These are phyloP conservation scores for Drosophila mojavensis DNA, from an alignment of 1,140 invertebrate genomes.

Conservation along the genomic window DNA sequence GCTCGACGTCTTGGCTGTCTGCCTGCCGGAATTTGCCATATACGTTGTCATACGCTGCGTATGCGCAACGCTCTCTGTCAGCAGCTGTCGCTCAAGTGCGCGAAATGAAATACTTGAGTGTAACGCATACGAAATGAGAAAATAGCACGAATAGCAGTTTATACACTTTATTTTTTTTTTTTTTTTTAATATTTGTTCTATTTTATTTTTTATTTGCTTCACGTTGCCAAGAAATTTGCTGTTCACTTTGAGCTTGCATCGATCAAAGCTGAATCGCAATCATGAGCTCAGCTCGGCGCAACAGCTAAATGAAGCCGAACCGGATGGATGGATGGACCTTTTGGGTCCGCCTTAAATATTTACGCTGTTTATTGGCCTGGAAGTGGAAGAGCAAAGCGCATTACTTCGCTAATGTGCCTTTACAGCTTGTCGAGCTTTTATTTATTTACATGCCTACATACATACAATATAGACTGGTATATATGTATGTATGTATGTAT, in stretches of 20 bases:
- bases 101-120: constrained; percentile 9
- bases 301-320: not conserved
- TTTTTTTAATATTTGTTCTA: too few species aligned
- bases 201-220: too few species aligned
- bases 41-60: constrained; percentile 48
- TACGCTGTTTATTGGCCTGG: constrained; percentile 8
- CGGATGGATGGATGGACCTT: too few species aligned
- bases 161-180: not conserved
- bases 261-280: not conserved
- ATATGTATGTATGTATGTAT: too few species aligned
- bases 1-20: not conserved
- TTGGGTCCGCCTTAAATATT: constrained; percentile 1
- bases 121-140: constrained; percentile 1
- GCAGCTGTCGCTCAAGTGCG: constrained; percentile 17
- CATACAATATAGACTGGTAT: too few species aligned
- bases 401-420: constrained; percentile 53
- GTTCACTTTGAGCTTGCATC: too few species aligned
- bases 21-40: constrained; percentile 37
- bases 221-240: too few species aligned
- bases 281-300: not conserved
- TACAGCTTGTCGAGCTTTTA: constrained; percentile 65
- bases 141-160: not conserved
- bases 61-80: constrained; percentile 40
- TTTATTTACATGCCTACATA: constrained; percentile 24
- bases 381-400: constrained; percentile 31